Base-by-base conservation (phyloP, 2,113 vertebrate genomes). In the Ammodramus savannarum region DNA sequence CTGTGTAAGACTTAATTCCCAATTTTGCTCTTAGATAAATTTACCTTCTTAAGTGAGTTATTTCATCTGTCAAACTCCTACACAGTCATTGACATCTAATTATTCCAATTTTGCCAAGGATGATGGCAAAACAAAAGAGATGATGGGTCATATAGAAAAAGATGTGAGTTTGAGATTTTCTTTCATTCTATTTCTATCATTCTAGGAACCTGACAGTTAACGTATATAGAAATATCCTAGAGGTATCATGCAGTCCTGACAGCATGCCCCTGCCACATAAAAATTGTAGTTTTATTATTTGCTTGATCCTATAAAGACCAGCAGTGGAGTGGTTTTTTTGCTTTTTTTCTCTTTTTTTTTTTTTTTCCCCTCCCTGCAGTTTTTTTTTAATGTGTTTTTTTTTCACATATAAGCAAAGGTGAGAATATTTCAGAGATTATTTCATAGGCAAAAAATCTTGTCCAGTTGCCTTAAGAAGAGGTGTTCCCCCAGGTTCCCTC, bases 91-190 rank as follows among this genome's bases (percentile, higher is more conserved):
- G 61, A 78, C 61, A 85, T 82, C 76, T 89, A 69, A 68, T 85
- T 85, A 90, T 72, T 91, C 14, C 52, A 81, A 4, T 57, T 49
- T 75, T 46, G 16, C 44, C 48, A 71, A 74, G 31, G 13, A 72
- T 78, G 43, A 84, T 71, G 31, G 12, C 39, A 81, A 96, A 93
- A 86, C 73, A 95, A 82, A 87, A 67, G 59, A 71, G 55, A 71
- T 10, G 25, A 38, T 38, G 39, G 73, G 44, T 84, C 80, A 80
- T n/a, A 25, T 13, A 81, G 39, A 55, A 71, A 63, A 74, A 11
- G 8, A 78, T 57, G 84, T 87, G 16, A 69, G 20, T 66, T 46
- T 43, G 79, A 90, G 21, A 55, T 73, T 31, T 74, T 84, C 38
- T 76, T 93, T 80, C 38, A 25, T 76, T 83, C 16, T 72, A 51